A percentile compares a stretch with the other conserved stretches of the same genome.
Conservation (phyloP, 2,113 vertebrate genomes). For the Scomber scombrus region DNA sequence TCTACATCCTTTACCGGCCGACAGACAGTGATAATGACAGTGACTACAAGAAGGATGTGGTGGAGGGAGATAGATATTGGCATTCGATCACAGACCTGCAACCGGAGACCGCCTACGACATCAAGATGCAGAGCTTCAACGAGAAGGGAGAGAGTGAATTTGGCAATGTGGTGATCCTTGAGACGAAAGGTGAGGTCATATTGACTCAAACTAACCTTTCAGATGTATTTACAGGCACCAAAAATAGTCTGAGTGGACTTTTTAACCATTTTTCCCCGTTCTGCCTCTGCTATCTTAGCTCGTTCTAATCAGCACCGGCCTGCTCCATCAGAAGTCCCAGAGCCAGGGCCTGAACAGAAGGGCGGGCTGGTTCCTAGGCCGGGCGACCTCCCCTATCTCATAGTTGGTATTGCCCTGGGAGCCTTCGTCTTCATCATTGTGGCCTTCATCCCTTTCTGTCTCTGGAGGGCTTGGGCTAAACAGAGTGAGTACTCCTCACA, state of each 20-base stretch:
- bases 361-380: constrained; percentile 89
- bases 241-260: background rate
- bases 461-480: constrained; percentile 98
- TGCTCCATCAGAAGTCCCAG: constrained; percentile 77
- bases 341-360: background rate
- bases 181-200: constrained; percentile 91
- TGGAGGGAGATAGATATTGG: constrained; percentile 96
- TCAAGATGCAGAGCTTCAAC: constrained; percentile 99
- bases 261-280: background rate
- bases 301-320: constrained; percentile 86
- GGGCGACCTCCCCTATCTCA: constrained; percentile 94
- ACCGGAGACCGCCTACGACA: constrained; percentile 97
- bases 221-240: accelerated
- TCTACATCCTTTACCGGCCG: constrained; percentile 98
- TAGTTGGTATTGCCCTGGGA: constrained; percentile 93
- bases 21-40: constrained; percentile 99
- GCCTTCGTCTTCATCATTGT: constrained; percentile 94
- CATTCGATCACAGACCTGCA: constrained; percentile 96
- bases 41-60: constrained; percentile 97
- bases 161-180: constrained; percentile 97
- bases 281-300: constrained; percentile 69
- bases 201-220: background rate
- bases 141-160: constrained; percentile 97
- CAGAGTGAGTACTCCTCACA: constrained; percentile 89
- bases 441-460: constrained; percentile 96